Base-by-base conservation (phyloP, 1,140 invertebrate species). In the Sesamia nonagrioides region DNA sequence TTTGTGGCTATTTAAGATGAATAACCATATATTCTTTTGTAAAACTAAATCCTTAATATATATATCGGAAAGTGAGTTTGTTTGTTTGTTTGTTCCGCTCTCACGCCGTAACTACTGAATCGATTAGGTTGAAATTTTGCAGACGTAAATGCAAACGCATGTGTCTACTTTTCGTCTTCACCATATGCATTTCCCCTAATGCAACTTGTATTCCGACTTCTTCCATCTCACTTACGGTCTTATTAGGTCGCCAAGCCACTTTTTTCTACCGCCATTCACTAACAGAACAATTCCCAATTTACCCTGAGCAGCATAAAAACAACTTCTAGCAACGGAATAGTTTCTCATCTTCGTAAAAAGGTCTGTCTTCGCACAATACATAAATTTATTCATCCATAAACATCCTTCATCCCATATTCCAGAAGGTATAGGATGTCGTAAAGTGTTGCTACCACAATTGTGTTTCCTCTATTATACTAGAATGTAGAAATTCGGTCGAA, bases 361-460 rank as follows among this genome's bases (percentile, higher is more conserved):
- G 40, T n/a, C 33, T 45, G 18, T 45, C n/a, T 50, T 75, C 37
- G 21, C 11, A 60, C 72, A 60, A 45, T 60, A 60, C 56, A 63
- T 27, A 75, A 61, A 75, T 63, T 75, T 63, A 63, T 63, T 48
- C 33, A 35, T 27, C 56, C 42, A 75, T 75, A 75, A 75, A 75
- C 37, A 63, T 58, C n/a, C 40, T 75, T 63, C 58, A 48, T 75
- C 58, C 33, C 17, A 73, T 73, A 73, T 58, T 21, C 37, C 54
- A 75, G 21, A 72, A 73, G 68, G 71, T 74, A 73, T 74, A 73
- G 60, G 45, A 66, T 79, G 69, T 79, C 78, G 56, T 79, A 79
- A 79, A 79, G 52, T 45, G 72, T 68, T 42, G 58, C 27, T 18
- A 37, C 35, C 66, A 37, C 69, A 61, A 79, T 73, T 77, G 75